Percentiles rank a stretch among this genome's conserved stretches.
Evolutionary conservation across 2,113 vertebrate genomes (phyloP).

Genomic region (Cheirogaleus medius): DNA sequence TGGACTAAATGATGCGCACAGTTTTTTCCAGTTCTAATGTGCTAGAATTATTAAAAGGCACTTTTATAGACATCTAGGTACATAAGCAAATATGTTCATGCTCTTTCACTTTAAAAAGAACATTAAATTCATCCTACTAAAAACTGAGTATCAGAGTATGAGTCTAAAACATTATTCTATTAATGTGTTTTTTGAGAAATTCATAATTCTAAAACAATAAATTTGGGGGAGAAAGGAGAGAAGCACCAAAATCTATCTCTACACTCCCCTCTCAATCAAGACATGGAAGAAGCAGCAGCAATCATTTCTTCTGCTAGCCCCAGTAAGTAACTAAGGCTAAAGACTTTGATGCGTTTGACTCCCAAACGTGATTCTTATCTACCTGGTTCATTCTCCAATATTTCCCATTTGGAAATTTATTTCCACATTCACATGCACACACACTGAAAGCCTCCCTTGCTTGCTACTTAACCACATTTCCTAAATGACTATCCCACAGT

Average conservation of each 20-base stretch:
- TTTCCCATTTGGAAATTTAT: not conserved
- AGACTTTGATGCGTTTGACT: not conserved
- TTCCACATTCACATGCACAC: not conserved
- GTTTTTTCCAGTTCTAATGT: not conserved
- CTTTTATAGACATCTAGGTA: not conserved
- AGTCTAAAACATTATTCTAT: not conserved
- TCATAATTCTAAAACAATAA: not conserved
- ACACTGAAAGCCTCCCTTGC: not conserved
- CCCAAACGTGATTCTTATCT: not conserved
- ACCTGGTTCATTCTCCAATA: not conserved
- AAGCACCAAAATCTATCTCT: not conserved
- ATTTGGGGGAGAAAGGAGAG: not conserved
- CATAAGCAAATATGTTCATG: not conserved
- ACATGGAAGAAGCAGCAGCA: not conserved
- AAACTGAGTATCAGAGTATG: not conserved
- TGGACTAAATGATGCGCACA: not conserved
- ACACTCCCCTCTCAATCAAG: not conserved
- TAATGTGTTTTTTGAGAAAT: not conserved
- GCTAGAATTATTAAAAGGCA: not conserved
- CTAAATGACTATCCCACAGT: not conserved
- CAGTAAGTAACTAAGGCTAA: not conserved
- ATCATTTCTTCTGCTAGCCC: not conserved
- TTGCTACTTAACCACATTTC: not conserved
- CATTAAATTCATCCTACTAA: not conserved
- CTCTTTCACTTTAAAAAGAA: not conserved